Base-by-base conservation (phyloP, 1,140 invertebrate species). In the Ceratina australensis region DNA sequence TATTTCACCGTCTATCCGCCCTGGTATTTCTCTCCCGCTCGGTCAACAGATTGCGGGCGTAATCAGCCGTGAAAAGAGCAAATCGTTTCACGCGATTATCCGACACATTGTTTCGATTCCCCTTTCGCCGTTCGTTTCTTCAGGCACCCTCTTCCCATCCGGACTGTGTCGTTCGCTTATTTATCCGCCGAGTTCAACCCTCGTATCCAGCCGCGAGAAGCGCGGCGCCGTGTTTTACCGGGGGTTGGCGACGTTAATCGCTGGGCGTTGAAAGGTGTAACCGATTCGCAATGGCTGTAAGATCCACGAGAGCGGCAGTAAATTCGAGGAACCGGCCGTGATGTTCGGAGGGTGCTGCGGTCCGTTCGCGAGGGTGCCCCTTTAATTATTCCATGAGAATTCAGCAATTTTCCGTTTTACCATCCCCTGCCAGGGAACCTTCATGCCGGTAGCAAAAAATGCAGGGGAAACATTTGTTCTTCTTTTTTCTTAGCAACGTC, bases 21-120 rank as follows among this genome's bases (percentile, higher is more conserved):
- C 81, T 47, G 67, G 73, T 52, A 10, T 42, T 42, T 42, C 33
- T 69, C 72, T 64, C 77, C 66, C 80, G 76, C 71, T 73, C 66
- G 75, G 67, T 69, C 79, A 87, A 90, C 89, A 86, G 89, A 91
- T 91, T 88, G 91, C 89, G 73, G 80, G 85, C 80, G 90, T 89
- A 91, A 92, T 92, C 91, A 89, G 88, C 81, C 87, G 87, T 91
- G 87, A 92, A 90, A 87, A 90, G 87, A 90, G 87, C 88, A 89
- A 92, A 92, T 91, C 91, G 90, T 88, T 90, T 89, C 82, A 71
- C 81, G 86, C 87, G 89, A 90, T 90, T 89, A 90, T 89, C 86
- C 68, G 75, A 84, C 80, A 83, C 85, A 87, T 84, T 87, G 87
- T 89, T 69, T 86, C 82, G 61, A 68, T n/a, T 79, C 72, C 72